Base-by-base conservation (phyloP, 1,140 invertebrate genomes). In the Oncopodura yosiiana region DNA sequence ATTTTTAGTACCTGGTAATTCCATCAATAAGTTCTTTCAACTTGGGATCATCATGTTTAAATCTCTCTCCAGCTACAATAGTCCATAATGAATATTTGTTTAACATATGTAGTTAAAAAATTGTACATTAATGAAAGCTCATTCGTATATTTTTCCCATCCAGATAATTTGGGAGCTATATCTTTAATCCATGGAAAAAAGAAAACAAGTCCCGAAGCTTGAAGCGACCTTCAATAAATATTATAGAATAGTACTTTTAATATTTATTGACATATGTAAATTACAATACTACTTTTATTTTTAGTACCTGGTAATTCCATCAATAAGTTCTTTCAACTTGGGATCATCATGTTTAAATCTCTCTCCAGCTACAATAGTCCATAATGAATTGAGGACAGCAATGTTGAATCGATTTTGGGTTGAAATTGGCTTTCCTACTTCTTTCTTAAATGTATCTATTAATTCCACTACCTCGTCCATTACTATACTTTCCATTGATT, bases 311-410 rank as follows among this genome's bases (percentile, higher is more conserved):
- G 16, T 24, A 18, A 53, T 53, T 24, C 26, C 32, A 27, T 46
- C 52, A n/a, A 48, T 53, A 29, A 45, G 29, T 45, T 56, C 26
- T 11, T 14, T 18, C 8, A 65, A 32, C 36, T 55, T 16, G 0
- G 61, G 62, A 46, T 74, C 67, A 16, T 66, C 55, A 45, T 71
- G 68, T 2, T 65, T 64, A 42, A 72, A 78, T 62, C 80, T 69
- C 62, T 75, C 78, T 1, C 87, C 84, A 49, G 87, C 84, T 70
- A 91, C 78, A 79, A 93, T 86, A 46, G 75, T 78, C 84, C 88
- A 92, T 0, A 93, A 69, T 0, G 85, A 84, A 62, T 93, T 94
- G 12, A 91, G 68, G 27, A 88, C 80, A 0, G 63, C 54, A 37
- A 64, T 51, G 38, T 56, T 63, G 53, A 67, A 69, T 24, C 43